Base-by-base conservation (phyloP, 2,888 invertebrate genomes). In the Eupelmus urozonus region DNA sequence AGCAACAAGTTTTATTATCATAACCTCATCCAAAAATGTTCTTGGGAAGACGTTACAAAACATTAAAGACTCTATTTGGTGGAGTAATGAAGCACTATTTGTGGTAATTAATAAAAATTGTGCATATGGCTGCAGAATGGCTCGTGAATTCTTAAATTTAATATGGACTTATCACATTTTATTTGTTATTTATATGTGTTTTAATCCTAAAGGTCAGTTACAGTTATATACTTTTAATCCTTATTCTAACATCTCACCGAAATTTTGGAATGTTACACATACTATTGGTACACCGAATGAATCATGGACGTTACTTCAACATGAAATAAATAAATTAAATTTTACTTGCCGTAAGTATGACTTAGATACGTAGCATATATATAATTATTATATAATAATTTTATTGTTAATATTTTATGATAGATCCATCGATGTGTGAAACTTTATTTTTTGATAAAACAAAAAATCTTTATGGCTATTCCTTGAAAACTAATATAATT, bases 201-300 rank as follows among this genome's bases (percentile, higher is more conserved):
- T 18, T 3, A n/a, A 65, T 2, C 5, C 7, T 4, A 18, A 25
- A 1, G 16, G 49, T 27, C 9, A 65, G 27, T 11, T 51, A 9
- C 7, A 18, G 7, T 20, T 65, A 9, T 65, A 65, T n/a, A 25
- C 65, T 0, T 65, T 49, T 25, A 65, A 65, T n/a, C 65, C 65
- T 7, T 65, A 65, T 45, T 27, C 45, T 27, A 27, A 65, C 9
- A 3, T n/a, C 0, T 25, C 65, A 3, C 65, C 65, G 11, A 18
- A 0, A 2, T 65, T 65, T 29, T 65, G 65, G 65, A 49, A 49
- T 49, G 49, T n/a, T 9, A 49, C 16, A 13, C 16, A 49, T 2
- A 20, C 11, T 34, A 3, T 5, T 34, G 3, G 5, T 34, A 5
- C 34, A 42, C n/a, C n/a, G n/a, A n/a, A n/a, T n/a, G n/a, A n/a